Conservation (phyloP, 2,888 invertebrate species). For the Aleiodes leptofemur region DNA sequence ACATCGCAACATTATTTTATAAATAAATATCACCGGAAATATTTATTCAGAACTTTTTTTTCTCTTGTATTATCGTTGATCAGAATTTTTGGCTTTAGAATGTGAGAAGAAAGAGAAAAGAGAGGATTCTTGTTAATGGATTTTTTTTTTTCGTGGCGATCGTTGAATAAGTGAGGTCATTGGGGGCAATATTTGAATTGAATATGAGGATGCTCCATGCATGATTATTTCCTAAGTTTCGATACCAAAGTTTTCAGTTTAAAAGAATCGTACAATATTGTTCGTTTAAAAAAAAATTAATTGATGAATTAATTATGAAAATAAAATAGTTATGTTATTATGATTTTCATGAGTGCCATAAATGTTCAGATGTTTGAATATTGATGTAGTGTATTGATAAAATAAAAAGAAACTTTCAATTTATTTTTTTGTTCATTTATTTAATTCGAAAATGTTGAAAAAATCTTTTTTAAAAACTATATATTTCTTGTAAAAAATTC, state of each 20-base stretch:
- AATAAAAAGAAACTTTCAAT: too few species aligned
- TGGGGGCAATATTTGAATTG: slow-evolving; percentile 52
- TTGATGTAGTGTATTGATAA: slow-evolving; percentile 52
- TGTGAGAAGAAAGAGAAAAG: slow-evolving; percentile 37
- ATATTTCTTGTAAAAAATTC: too few species aligned
- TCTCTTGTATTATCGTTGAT: slow-evolving; percentile 15
- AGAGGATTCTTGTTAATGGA: slow-evolving; percentile 58
- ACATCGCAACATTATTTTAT: too few species aligned
- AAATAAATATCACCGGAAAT: too few species aligned
- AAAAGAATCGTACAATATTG: background rate
- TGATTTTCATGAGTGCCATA: slow-evolving; percentile 63
- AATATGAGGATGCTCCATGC: slow-evolving; percentile 43
- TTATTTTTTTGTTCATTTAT: too few species aligned
- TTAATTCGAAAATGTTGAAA: too few species aligned
- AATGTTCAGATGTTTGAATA: slow-evolving; percentile 56
- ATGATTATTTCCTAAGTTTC: slow-evolving; percentile 48
- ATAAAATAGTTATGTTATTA: slow-evolving; percentile 25
- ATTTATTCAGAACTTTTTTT: background rate
- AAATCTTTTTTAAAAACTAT: too few species aligned
- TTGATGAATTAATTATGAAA: slow-evolving; percentile 1
- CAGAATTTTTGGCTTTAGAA: slow-evolving; percentile 48
- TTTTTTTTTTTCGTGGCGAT: slow-evolving; percentile 58
- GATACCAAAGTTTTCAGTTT: slow-evolving; percentile 50
- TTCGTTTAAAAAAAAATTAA: background rate
- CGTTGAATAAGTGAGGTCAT: slow-evolving; percentile 67